phyloP scores from a whole-genome alignment of 2,888 invertebrate genomes.

The Neuroscelio doddi region DNA sequence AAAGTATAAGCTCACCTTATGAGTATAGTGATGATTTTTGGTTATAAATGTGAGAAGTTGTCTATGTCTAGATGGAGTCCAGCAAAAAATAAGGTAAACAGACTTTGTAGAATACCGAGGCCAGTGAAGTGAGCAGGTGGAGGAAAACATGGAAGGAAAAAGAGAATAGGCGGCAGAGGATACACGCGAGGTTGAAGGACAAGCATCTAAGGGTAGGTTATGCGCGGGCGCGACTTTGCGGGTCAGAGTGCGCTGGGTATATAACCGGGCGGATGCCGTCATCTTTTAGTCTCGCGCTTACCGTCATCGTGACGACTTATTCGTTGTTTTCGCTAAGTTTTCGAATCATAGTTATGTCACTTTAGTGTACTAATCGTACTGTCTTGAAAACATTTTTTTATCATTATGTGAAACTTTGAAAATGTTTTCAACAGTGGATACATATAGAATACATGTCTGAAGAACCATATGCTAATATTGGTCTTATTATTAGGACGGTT shows the following conservation, averaged over 20 bases:
- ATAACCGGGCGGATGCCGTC: conserved; percentile 70
- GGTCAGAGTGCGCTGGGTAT: conserved; percentile 70
- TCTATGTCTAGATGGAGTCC: conserved; percentile 17
- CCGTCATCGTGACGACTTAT: conserved; percentile 57
- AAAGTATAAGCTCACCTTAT: too few species aligned
- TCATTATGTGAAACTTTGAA: too few species aligned
- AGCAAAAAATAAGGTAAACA: conserved; percentile 26
- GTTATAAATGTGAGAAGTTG: conserved; percentile 8
- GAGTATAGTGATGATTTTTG: conserved; percentile 9
- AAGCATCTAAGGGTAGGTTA: conserved; percentile 54
- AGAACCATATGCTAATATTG: too few species aligned
- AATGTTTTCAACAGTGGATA: too few species aligned
- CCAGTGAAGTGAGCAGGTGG: conserved; percentile 36
- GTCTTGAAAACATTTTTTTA: too few species aligned
- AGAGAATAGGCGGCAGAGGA: conserved; percentile 46
- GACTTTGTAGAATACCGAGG: conserved; percentile 14
- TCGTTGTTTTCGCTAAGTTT: conserved; percentile 7
- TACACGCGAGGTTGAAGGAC: conserved; percentile 49
- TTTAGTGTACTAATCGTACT: too few species aligned
- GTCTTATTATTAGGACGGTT: too few species aligned
- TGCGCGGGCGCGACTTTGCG: conserved; percentile 70
- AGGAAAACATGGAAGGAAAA: conserved; percentile 40
- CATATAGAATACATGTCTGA: too few species aligned
- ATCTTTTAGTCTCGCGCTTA: conserved; percentile 68
- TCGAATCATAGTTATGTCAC: too few species aligned